Evolutionary conservation across 2,888 invertebrate genomes (phyloP).

Genomic region (Trichopria drosophilae): DNA sequence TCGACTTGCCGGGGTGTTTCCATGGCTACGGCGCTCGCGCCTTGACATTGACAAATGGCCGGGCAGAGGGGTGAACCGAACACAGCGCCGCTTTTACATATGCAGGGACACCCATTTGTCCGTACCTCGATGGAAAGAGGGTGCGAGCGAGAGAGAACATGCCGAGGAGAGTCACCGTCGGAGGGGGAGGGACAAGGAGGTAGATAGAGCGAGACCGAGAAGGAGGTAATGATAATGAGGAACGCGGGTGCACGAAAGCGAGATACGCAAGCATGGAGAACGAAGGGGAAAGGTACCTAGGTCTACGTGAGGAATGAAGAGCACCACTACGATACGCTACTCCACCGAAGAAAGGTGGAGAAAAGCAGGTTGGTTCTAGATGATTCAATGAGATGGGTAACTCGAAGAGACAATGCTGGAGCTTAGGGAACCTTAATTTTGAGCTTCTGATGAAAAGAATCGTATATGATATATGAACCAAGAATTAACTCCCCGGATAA

Average conservation of each 20-base stretch:
- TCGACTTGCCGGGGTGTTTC: slow-evolving; percentile 52
- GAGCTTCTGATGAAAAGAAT: too few relatives aligned
- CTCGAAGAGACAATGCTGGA: too few relatives aligned
- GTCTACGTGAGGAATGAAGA: too few relatives aligned
- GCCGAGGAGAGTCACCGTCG: background rate
- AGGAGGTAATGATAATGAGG: slow-evolving; percentile 28
- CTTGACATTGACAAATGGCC: slow-evolving; percentile 60
- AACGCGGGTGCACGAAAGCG: slow-evolving; percentile 2
- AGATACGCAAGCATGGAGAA: too few relatives aligned
- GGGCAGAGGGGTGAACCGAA: slow-evolving; percentile 55
- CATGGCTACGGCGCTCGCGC: slow-evolving; percentile 59
- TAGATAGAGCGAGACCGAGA: slow-evolving; percentile 16
- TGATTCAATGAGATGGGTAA: too few relatives aligned
- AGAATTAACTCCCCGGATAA: too few relatives aligned
- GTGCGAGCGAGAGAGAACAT: slow-evolving; percentile 13
- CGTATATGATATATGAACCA: too few relatives aligned
- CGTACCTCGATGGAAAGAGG: slow-evolving; percentile 44
- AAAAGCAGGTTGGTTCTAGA: too few relatives aligned
- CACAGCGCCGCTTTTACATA: slow-evolving; percentile 59
- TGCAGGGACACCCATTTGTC: slow-evolving; percentile 60
- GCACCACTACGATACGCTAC: too few relatives aligned
- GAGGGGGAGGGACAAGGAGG: slow-evolving; percentile 10
- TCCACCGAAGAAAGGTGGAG: too few relatives aligned
- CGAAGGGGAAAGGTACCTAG: too few relatives aligned
- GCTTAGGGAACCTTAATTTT: too few relatives aligned